Evolutionary conservation across 2,888 invertebrate genomes (phyloP), one percentile per base, ranked within the genome.

Genomic region (Pristionchus maxplancki): DNA sequence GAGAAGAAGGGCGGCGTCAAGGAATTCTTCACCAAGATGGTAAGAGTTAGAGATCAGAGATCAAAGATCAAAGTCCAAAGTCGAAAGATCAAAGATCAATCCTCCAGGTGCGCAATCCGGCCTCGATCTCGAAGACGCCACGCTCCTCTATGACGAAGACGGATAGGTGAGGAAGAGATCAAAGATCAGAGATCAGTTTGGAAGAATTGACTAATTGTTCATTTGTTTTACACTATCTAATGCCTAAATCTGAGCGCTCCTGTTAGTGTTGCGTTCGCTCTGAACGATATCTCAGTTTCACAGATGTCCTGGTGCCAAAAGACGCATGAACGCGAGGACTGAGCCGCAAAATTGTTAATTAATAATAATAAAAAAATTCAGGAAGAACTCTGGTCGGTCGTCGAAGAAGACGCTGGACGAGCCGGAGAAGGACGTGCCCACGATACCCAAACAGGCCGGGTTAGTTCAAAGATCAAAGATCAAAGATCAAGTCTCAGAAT

Each of bases 401-500:
- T n/a, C 78, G 48, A 78, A 48, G 78, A 78, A 78, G 44, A 44
- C 44, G 40, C 6, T n/a, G 44, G 78, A 78, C 8, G 78, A 78
- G 13, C 78, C 78, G 28, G 78, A 28, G 78, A 40, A 78, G 44
- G 78, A 78, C 28, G 44, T 78, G 40, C 78, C 78, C 40, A 78
- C 78, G 11, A 40, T 78, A 0, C 40, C 78, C n/a, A 78, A 78
- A 78, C 15, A 1, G 37, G 34, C 71, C 71, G 37, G 71, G 71
- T 34, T 15, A 37, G 71, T 15, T 31, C n/a, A 67, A 8, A 48
- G 48, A 48, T 48, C 48, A 48, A 17, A 8, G 48, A 8, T 48
- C 2, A 48, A 8, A 48, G 48, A 48, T 48, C 6, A 48, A 48
- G 13, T 48, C 8, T 50, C 50, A 50, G 8, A 48, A 48, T 48